These are phyloP conservation scores for Lamellibrachia luymesi DNA, from an alignment of 1,140 invertebrate genomes.

Conservation along the genomic window DNA sequence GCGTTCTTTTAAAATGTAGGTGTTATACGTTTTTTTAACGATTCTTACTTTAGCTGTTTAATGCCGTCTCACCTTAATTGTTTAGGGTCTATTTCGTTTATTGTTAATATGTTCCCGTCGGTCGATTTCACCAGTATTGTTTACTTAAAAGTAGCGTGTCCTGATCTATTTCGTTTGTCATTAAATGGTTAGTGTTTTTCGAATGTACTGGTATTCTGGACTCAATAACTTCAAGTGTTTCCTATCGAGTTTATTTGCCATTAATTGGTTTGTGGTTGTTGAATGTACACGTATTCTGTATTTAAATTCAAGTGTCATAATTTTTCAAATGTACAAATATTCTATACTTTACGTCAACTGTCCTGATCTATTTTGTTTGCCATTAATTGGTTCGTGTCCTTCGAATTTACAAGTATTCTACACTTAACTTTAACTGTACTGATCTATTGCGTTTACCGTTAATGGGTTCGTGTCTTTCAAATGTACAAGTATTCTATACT, in stretches of 20 bases:
- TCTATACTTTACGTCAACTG: not conserved
- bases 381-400: too few species aligned
- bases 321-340: not conserved
- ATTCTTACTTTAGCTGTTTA: too few species aligned
- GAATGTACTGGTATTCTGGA: not conserved
- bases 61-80: too few species aligned
- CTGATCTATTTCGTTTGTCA: not conserved
- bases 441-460: not conserved
- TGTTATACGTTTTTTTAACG: too few species aligned
- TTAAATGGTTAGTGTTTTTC: not conserved
- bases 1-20: too few species aligned
- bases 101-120: not conserved
- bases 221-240: not conserved
- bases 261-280: not conserved
- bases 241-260: too few species aligned
- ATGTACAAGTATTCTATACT: not conserved
- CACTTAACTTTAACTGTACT: not conserved
- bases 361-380: too few species aligned
- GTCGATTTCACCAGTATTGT: too few species aligned
- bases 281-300: not conserved
- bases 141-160: not conserved
- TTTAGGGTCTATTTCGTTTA: not conserved
- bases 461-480: not conserved
- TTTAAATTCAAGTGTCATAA: not conserved
- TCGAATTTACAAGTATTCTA: too few species aligned